phyloP scores from a whole-genome alignment of 1,140 invertebrate genomes.

The Drosophila ambigua region DNA sequence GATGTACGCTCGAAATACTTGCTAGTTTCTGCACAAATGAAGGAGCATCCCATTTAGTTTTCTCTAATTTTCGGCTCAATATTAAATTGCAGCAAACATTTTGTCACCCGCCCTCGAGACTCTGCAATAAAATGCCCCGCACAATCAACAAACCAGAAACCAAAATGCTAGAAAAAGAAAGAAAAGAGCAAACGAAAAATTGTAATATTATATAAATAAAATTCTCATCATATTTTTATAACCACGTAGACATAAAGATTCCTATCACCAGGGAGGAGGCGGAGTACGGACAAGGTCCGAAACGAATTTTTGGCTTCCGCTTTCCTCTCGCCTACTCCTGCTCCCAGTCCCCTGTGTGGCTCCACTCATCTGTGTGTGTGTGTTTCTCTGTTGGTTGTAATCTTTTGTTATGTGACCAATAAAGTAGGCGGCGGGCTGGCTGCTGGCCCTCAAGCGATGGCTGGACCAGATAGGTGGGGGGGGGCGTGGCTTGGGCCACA shows the following conservation, averaged over 20 bases:
- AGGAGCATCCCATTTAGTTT: neutral
- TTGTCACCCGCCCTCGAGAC: constrained; percentile 18
- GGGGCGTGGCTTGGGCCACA: constrained; percentile 34
- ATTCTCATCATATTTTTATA: constrained; percentile 78
- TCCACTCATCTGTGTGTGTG: neutral
- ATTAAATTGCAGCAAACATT: constrained; percentile 38
- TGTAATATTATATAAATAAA: constrained; percentile 62
- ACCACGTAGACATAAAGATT: constrained; percentile 75
- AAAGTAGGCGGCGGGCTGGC: constrained; percentile 62
- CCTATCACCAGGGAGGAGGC: constrained; percentile 41
- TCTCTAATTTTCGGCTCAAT: constrained; percentile 11
- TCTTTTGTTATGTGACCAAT: constrained; percentile 80
- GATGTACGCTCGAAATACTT: neutral
- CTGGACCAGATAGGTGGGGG: constrained; percentile 16
- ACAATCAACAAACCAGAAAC: constrained; percentile 44
- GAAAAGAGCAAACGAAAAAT: constrained; percentile 27
- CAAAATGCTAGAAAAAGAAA: constrained; percentile 18
- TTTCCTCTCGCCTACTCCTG: neutral
- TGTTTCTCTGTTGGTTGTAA: constrained; percentile 48
- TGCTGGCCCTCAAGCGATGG: constrained; percentile 41
- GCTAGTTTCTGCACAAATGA: neutral
- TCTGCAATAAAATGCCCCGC: constrained; percentile 32
- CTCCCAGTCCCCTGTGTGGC: constrained; percentile 3
- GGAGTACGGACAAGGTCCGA: constrained; percentile 28
- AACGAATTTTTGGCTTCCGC: constrained; percentile 48